These are phyloP conservation scores for Omphaloscelis lunosa DNA, from an alignment of 2,888 invertebrate species.

Conservation along the genomic window DNA sequence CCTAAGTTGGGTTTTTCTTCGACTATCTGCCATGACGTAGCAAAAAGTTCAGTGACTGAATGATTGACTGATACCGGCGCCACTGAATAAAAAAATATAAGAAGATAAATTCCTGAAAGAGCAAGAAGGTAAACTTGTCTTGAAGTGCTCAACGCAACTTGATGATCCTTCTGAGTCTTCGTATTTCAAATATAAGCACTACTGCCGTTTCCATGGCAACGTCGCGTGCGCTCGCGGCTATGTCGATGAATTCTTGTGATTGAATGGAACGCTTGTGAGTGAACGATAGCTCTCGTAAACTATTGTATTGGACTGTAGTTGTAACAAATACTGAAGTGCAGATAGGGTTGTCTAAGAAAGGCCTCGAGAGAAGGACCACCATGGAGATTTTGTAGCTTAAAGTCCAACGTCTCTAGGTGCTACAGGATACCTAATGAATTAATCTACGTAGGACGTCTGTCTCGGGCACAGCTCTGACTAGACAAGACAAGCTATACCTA, in stretches of 20 bases:
- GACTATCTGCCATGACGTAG: neutral
- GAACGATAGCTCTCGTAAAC: slow-evolving; percentile 67
- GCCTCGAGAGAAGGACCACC: neutral
- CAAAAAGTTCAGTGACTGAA: neutral
- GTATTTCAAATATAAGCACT: slow-evolving; percentile 30
- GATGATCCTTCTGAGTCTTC: slow-evolving; percentile 2
- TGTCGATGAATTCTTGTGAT: slow-evolving; percentile 64
- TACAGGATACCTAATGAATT: too few relatives aligned
- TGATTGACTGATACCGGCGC: neutral
- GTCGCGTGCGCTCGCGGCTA: slow-evolving; percentile 52
- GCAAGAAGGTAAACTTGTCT: neutral
- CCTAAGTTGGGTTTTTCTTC: neutral
- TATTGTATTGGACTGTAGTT: slow-evolving; percentile 55
- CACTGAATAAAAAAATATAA: neutral
- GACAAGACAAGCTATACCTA: neutral
- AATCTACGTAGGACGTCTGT: too few relatives aligned
- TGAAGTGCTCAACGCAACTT: neutral
- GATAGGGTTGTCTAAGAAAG: slow-evolving; percentile 34
- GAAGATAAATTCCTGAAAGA: too few relatives aligned
- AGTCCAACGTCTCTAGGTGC: too few relatives aligned
- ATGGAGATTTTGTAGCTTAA: neutral
- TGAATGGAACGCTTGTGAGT: slow-evolving; percentile 63
- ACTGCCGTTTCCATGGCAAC: slow-evolving; percentile 54
- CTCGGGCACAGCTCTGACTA: too few relatives aligned
- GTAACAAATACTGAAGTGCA: slow-evolving; percentile 44